A percentile compares a stretch with the other conserved stretches of the same genome.
Evolutionary conservation across 2,888 invertebrate genomes (phyloP).

Genomic region (Cosmia pyralina): DNA sequence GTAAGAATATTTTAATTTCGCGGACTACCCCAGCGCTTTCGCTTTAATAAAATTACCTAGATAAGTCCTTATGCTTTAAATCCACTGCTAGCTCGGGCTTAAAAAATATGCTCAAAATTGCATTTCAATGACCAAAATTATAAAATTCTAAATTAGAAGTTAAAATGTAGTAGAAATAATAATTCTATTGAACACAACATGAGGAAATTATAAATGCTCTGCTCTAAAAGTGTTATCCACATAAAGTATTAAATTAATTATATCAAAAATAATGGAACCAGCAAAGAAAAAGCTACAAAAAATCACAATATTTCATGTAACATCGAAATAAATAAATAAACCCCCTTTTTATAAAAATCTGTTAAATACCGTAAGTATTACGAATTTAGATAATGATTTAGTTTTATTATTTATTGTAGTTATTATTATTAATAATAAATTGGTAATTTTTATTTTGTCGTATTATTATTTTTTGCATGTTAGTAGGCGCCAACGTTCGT

Average conservation of each 20-base stretch:
- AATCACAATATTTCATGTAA: background rate
- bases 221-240: slow-evolving; percentile 21
- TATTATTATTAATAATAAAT: slow-evolving; percentile 34
- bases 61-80: background rate
- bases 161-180: background rate
- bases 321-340: background rate
- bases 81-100: background rate
- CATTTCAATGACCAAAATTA: background rate
- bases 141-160: slow-evolving; percentile 26
- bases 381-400: slow-evolving; percentile 16
- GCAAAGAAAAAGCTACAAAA: background rate
- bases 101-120: slow-evolving; percentile 15
- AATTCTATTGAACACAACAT: no score
- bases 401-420: slow-evolving; percentile 37
- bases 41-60: background rate
- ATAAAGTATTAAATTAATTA: background rate
- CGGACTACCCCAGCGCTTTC: no score
- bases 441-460: slow-evolving; percentile 38
- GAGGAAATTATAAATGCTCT: slow-evolving; percentile 6
- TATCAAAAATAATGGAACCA: background rate
- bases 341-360: slow-evolving; percentile 15
- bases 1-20: no score
- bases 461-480: slow-evolving; percentile 24
- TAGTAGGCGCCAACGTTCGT: background rate
- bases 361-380: slow-evolving; percentile 18